phyloP scores from a whole-genome alignment of 2,113 vertebrate genomes.

The Mobula hypostoma region DNA sequence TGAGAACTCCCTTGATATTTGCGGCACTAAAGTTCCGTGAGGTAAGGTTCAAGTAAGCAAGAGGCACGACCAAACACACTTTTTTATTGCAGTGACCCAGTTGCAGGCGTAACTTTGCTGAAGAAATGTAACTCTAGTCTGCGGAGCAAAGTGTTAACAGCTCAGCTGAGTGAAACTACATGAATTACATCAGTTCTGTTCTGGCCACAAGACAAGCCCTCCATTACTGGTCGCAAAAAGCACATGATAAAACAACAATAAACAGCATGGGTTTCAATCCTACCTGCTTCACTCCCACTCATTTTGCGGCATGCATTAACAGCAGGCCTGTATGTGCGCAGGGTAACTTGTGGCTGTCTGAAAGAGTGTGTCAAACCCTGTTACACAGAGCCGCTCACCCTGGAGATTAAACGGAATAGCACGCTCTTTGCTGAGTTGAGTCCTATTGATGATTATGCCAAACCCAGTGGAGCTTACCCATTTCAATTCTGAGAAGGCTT shows the following conservation, averaged over 20 bases:
- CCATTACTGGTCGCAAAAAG: not conserved
- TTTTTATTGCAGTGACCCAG: not conserved
- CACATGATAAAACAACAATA: not conserved
- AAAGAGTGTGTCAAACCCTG: slow-evolving; percentile 46
- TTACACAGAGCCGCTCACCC: slow-evolving; percentile 52
- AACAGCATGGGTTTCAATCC: not conserved
- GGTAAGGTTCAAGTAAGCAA: not conserved
- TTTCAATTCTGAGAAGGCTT: slow-evolving; percentile 28
- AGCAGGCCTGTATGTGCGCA: slow-evolving; percentile 13
- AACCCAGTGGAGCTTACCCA: slow-evolving; percentile 27
- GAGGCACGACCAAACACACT: not conserved
- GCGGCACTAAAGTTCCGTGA: not conserved
- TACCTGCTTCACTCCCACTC: slow-evolving; percentile 16
- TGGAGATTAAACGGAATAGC: slow-evolving; percentile 55
- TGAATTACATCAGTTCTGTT: slow-evolving; percentile 4
- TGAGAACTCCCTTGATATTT: not conserved
- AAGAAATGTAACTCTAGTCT: not conserved
- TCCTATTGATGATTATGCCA: slow-evolving; percentile 29
- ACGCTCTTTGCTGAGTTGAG: slow-evolving; percentile 48
- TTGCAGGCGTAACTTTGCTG: not conserved
- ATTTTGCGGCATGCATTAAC: not conserved
- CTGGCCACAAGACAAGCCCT: not conserved
- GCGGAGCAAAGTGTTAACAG: slow-evolving; percentile 13
- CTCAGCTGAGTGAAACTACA: not conserved
- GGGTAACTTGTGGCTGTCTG: slow-evolving; percentile 35